Base-by-base conservation (phyloP, 2,888 invertebrate species). In the Troilus luridus region DNA sequence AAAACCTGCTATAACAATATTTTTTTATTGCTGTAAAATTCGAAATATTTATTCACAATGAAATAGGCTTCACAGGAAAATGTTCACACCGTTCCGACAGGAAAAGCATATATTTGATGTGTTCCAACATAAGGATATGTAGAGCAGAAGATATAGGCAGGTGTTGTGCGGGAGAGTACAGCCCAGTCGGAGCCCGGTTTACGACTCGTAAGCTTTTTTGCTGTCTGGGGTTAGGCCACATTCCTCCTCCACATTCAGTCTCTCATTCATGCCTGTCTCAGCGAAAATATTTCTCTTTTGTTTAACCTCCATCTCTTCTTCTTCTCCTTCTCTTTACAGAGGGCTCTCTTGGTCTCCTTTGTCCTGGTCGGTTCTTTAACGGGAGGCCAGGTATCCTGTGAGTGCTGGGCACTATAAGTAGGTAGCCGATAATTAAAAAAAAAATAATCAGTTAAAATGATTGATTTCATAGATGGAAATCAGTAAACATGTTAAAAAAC, bases 251-350 rank as follows among this genome's bases (percentile, higher is more conserved):
- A 11, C 27, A 5, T 1, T 1, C 9, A 0, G 12, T 19, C 54
- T 14, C 85, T 85, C 85, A 85, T 85, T 85, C 85, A 85, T 85
- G 85, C 19, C 85, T 56, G 10, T n/a, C 85, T 56, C 85, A 58
- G 85, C 85, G 56, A 85, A 85, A 85, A 85, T 85, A 85, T 85
- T 85, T 85, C 85, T 41, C 85, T 85, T 85, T 85, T 85, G 85
- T 85, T 85, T 85, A 85, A 85, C 85, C 56, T 81, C 81, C 27
- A 27, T 54, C 54, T 81, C 54, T 6, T 41, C 11, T 11, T 77
- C 41, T 41, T 41, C 41, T 41, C 19, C 67, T n/a, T 67, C n/a
- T 67, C 67, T 19, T 19, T 19, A 59, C 59, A 59, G 59, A 59
- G 5, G 59, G 59, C 12, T 59, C 24, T 12, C 7, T 27, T 17